Evolutionary conservation across 1,140 invertebrate species (phyloP).

Genomic region (Cataglyphis hispanica): DNA sequence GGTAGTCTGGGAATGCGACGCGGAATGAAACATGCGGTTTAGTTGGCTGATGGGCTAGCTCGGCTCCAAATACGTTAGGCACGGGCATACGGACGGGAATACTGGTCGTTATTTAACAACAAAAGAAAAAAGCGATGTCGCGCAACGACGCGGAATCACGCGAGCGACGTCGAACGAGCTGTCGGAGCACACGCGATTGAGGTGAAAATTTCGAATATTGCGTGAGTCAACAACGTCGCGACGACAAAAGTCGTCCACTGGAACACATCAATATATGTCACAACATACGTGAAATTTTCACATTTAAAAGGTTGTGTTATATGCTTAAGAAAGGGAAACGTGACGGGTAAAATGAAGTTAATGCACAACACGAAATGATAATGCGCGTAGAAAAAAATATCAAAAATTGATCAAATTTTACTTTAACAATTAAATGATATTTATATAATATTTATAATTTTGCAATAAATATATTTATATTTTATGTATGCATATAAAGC

Average conservation of each 20-base stretch:
- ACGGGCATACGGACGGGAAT: neutral
- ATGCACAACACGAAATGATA: neutral
- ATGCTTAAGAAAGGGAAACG: neutral
- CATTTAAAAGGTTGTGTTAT: neutral
- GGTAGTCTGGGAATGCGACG: slow-evolving; percentile 55
- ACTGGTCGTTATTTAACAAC: slow-evolving; percentile 62
- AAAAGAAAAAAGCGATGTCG: slow-evolving; percentile 69
- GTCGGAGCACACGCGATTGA: slow-evolving; percentile 57
- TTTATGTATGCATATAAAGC: neutral
- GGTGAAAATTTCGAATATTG: slow-evolving; percentile 59
- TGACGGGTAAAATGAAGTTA: neutral
- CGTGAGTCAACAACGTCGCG: slow-evolving; percentile 15
- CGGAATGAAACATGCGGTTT: slow-evolving; percentile 45
- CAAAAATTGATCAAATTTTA: neutral
- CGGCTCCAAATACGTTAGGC: slow-evolving; percentile 51
- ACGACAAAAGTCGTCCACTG: slow-evolving; percentile 38
- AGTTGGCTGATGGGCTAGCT: slow-evolving; percentile 67
- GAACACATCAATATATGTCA: slow-evolving; percentile 23
- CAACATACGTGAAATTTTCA: neutral
- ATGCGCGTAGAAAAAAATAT: neutral
- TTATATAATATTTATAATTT: slow-evolving; percentile 3
- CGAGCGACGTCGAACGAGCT: slow-evolving; percentile 52
- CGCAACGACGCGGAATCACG: slow-evolving; percentile 71
- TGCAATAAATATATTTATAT: neutral
- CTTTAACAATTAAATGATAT: neutral